Percentiles rank a stretch among this genome's conserved stretches.
phyloP scores from a whole-genome alignment of 2,888 invertebrate genomes.

The Atrina japonica region DNA sequence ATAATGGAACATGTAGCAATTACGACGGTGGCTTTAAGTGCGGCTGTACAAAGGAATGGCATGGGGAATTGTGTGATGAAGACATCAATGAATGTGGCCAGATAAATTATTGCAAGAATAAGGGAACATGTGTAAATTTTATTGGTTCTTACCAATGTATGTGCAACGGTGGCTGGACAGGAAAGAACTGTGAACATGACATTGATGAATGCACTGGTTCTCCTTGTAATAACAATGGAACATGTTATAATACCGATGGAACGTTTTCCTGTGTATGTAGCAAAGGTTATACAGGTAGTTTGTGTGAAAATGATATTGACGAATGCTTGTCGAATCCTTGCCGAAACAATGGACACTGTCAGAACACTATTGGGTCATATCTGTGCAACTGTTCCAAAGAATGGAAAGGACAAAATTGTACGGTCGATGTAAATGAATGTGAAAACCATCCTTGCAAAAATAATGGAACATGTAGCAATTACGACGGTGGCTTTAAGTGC shows the following conservation, averaged over 20 bases:
- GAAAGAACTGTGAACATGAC: slow-evolving; percentile 46
- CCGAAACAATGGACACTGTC: slow-evolving; percentile 47
- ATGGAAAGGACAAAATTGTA: slow-evolving; percentile 52
- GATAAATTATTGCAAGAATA: background rate
- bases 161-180: slow-evolving; percentile 41
- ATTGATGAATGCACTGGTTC: slow-evolving; percentile 47
- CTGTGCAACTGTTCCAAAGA: slow-evolving; percentile 49
- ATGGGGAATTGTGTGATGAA: slow-evolving; percentile 36
- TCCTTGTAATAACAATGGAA: slow-evolving; percentile 56
- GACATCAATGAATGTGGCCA: slow-evolving; percentile 32
- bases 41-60: slow-evolving; percentile 42
- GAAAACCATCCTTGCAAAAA: slow-evolving; percentile 17
- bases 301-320: slow-evolving; percentile 43
- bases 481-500: slow-evolving; percentile 5
- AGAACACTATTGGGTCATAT: slow-evolving; percentile 49
- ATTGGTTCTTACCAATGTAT: slow-evolving; percentile 24
- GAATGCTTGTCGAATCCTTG: slow-evolving; percentile 40
- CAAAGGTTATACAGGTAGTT: slow-evolving; percentile 46
- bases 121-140: slow-evolving; percentile 21
- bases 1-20: slow-evolving; percentile 42
- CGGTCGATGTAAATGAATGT: slow-evolving; percentile 20
- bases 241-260: slow-evolving; percentile 51
- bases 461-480: slow-evolving; percentile 23
- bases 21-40: slow-evolving; percentile 38
- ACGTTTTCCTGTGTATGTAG: slow-evolving; percentile 53